A percentile compares a stretch with the other conserved stretches of the same genome.
These are phyloP conservation scores for Drosophila antonietae DNA, from an alignment of 2,888 invertebrate genomes.

Conservation along the genomic window DNA sequence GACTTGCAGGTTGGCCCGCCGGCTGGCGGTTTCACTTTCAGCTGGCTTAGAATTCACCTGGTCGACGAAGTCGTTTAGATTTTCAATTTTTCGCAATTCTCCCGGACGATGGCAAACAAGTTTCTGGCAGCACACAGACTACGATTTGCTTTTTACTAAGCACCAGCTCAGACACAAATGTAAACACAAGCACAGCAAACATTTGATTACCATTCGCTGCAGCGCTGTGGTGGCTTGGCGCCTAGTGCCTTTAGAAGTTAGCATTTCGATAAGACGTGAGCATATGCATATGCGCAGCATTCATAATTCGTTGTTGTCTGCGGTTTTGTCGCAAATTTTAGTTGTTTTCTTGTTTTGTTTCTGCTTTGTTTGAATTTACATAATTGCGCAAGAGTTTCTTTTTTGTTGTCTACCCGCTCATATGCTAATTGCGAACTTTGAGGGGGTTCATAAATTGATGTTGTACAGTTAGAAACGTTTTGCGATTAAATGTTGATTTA, in stretches of 20 bases:
- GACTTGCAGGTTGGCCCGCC: slow-evolving; percentile 24
- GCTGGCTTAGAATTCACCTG: slow-evolving; percentile 74
- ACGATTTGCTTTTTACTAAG: slow-evolving; percentile 31
- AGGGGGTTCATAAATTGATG: slow-evolving; percentile 6
- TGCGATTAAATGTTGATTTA: slow-evolving; percentile 30
- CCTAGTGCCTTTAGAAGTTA: slow-evolving; percentile 60
- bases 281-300: slow-evolving; percentile 5
- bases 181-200: slow-evolving; percentile 33
- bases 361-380: slow-evolving; percentile 36
- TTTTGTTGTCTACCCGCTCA: not conserved
- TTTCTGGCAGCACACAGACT: slow-evolving; percentile 39
- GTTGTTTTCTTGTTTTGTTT: not conserved
- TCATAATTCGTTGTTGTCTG: slow-evolving; percentile 33
- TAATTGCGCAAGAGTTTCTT: slow-evolving; percentile 43
- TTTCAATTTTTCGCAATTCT: slow-evolving; percentile 77
- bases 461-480: slow-evolving; percentile 28
- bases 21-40: slow-evolving; percentile 72
- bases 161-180: slow-evolving; percentile 22
- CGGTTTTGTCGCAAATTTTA: slow-evolving; percentile 25
- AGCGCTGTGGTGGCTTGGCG: slow-evolving; percentile 15
- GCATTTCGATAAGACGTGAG: slow-evolving; percentile 29
- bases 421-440: slow-evolving; percentile 23
- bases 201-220: slow-evolving; percentile 50
- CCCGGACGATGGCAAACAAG: slow-evolving; percentile 56
- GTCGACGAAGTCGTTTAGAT: slow-evolving; percentile 46